These are phyloP conservation scores for Sarcophaga bullata DNA, from an alignment of 1,140 invertebrate genomes.

Conservation along the genomic window DNA sequence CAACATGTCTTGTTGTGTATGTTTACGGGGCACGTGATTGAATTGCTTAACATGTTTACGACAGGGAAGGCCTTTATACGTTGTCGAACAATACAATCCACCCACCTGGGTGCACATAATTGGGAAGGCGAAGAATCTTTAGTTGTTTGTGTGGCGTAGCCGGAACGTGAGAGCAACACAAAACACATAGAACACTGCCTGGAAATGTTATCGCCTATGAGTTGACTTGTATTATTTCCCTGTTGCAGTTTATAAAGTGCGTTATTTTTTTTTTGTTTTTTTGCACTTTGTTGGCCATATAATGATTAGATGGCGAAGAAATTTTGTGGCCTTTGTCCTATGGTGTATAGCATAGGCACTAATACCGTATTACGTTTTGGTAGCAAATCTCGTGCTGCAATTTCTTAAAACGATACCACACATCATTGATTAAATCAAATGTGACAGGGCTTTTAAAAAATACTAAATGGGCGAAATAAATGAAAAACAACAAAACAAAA, in stretches of 20 bases:
- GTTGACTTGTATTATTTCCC: constrained; percentile 2
- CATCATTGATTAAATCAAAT: constrained; percentile 14
- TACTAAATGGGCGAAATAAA: background rate
- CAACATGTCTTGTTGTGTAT: too few relatives aligned
- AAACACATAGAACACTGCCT: background rate
- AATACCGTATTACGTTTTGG: background rate
- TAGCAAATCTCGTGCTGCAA: background rate
- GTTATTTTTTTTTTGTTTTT: too few relatives aligned
- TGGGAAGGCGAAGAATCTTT: too few relatives aligned
- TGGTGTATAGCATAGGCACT: too few relatives aligned
- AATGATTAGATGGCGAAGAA: background rate
- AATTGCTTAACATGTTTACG: too few relatives aligned
- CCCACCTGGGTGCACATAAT: too few relatives aligned
- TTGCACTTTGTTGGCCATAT: background rate
- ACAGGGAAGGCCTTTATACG: too few relatives aligned
- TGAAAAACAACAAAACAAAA: too few relatives aligned
- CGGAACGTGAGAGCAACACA: too few relatives aligned
- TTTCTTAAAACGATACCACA: constrained; percentile 14
- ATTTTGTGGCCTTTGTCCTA: background rate
- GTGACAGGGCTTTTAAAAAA: constrained; percentile 10
- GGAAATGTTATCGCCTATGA: background rate
- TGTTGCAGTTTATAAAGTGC: background rate
- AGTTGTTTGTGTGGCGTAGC: too few relatives aligned
- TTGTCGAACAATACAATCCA: too few relatives aligned
- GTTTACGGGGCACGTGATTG: too few relatives aligned